Evolutionary conservation across 1,140 invertebrate species (phyloP).

Genomic region (Spodoptera litura): DNA sequence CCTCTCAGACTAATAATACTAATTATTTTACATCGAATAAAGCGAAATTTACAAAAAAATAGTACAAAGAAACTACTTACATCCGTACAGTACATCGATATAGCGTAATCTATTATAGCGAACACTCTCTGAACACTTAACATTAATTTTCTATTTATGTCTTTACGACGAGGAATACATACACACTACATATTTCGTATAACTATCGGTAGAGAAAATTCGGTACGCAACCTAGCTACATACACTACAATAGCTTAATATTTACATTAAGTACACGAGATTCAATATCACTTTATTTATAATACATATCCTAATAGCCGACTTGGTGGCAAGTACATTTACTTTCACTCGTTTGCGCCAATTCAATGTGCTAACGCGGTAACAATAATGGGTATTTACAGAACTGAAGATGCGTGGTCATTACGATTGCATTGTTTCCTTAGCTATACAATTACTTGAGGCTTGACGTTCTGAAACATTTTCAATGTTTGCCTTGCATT

Average conservation of each 20-base stretch:
- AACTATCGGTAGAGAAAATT: constrained; percentile 81
- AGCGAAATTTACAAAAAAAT: constrained; percentile 79
- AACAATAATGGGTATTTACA: constrained; percentile 54
- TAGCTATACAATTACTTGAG: constrained; percentile 23
- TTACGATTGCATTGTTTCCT: constrained; percentile 44
- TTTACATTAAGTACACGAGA: constrained; percentile 81
- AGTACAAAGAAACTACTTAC: constrained; percentile 76
- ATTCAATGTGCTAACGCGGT: constrained; percentile 51
- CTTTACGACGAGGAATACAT: constrained; percentile 73
- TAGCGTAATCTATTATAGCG: constrained; percentile 72
- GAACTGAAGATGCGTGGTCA: constrained; percentile 25
- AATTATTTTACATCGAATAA: constrained; percentile 80
- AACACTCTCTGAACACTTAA: constrained; percentile 81
- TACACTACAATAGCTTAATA: constrained; percentile 72
- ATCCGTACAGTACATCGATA: constrained; percentile 70
- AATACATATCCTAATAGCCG: constrained; percentile 59
- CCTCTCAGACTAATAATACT: constrained; percentile 85
- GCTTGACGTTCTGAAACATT: constrained; percentile 22
- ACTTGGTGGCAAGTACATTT: constrained; percentile 52
- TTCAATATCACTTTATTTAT: constrained; percentile 73
- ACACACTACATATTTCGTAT: constrained; percentile 64
- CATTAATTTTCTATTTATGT: constrained; percentile 68
- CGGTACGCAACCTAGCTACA: constrained; percentile 74
- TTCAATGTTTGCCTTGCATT: constrained; percentile 28
- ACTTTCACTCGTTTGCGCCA: constrained; percentile 49